Conservation (phyloP, 2,797 vertebrate genomes). For the Phaenicophaeus curvirostris region DNA sequence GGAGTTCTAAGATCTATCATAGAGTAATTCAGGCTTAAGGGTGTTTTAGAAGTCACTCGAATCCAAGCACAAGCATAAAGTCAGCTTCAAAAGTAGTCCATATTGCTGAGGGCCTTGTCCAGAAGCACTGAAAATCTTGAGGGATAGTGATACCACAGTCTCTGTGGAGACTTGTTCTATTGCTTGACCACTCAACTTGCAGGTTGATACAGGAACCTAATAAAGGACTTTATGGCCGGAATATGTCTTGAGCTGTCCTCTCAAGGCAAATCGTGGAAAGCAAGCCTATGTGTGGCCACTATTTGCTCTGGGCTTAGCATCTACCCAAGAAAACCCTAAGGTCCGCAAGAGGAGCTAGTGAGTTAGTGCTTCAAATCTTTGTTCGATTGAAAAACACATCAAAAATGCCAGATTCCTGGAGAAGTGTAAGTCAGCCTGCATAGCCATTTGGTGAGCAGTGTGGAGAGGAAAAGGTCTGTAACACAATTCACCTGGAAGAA, state of each 20-base stretch:
- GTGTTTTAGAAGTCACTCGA: not conserved
- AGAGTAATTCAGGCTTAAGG: not conserved
- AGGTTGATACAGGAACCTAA: not conserved
- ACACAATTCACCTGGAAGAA: not conserved
- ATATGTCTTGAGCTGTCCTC: not conserved
- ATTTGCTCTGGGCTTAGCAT: not conserved
- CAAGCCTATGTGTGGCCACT: not conserved
- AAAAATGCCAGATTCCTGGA: not conserved
- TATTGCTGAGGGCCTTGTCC: not conserved
- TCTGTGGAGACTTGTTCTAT: not conserved
- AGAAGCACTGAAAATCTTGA: not conserved
- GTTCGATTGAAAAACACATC: not conserved
- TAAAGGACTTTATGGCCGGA: not conserved
- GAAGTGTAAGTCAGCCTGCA: not conserved
- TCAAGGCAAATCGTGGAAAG: not conserved
- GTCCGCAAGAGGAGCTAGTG: not conserved
- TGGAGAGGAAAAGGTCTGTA: not conserved
- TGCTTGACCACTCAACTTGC: not conserved
- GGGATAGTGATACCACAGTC: not conserved
- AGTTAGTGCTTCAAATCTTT: not conserved
- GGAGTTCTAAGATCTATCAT: not conserved
- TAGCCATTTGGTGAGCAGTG: not conserved
- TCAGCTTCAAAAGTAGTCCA: not conserved
- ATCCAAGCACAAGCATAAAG: not conserved
- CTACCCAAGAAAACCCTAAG: not conserved